Evolutionary conservation across 2,888 invertebrate genomes (phyloP).

Genomic region (Amiota communis): DNA sequence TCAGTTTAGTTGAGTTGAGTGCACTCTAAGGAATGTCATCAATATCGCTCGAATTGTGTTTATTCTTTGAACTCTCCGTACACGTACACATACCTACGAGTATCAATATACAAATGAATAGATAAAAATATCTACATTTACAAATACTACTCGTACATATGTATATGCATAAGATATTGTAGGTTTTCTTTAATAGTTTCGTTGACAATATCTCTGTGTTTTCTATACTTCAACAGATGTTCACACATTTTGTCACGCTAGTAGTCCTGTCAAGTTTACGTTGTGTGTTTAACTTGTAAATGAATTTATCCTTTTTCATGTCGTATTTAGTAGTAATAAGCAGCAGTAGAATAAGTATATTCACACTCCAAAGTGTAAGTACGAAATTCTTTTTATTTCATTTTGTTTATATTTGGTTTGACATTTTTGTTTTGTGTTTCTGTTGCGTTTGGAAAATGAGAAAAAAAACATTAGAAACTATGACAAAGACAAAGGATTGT

Average conservation of each 20-base stretch:
- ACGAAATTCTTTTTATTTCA: neutral
- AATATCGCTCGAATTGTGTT: slow-evolving; percentile 10
- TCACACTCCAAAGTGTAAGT: neutral
- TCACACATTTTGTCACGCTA: neutral
- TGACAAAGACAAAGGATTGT: no score
- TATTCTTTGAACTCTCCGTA: slow-evolving; percentile 7
- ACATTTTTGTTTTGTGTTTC: slow-evolving; percentile 6
- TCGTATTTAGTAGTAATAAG: neutral
- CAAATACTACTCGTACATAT: neutral
- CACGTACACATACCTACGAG: neutral
- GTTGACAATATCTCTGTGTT: neutral
- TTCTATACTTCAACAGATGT: slow-evolving; percentile 4
- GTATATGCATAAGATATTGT: neutral
- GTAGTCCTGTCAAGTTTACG: neutral
- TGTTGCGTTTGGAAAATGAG: neutral
- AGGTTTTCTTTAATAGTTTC: neutral
- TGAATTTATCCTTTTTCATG: slow-evolving; percentile 21
- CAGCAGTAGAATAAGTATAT: neutral
- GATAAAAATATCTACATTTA: neutral
- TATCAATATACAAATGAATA: neutral
- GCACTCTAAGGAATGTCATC: slow-evolving; percentile 22
- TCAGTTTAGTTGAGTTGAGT: slow-evolving; percentile 11
- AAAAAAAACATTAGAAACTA: neutral
- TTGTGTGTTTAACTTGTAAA: neutral
- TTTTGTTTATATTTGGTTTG: slow-evolving; percentile 7